A percentile compares a stretch with the other conserved stretches of the same genome.
These are phyloP conservation scores for Pheosia tremula DNA, from an alignment of 2,888 invertebrate species.

Conservation along the genomic window DNA sequence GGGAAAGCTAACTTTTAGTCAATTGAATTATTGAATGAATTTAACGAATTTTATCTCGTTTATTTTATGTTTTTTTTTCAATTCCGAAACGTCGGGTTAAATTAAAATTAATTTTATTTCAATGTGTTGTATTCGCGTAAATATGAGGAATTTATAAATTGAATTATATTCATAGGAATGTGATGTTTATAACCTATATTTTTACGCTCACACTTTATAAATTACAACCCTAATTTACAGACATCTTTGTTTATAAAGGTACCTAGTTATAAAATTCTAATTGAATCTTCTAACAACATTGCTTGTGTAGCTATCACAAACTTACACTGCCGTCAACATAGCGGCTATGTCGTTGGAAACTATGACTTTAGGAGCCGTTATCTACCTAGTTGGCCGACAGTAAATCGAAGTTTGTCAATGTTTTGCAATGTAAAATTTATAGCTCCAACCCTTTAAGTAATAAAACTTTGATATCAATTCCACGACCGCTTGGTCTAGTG, in stretches of 20 bases:
- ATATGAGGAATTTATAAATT: too few species aligned
- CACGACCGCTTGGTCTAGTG: too few species aligned
- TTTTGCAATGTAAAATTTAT: slow-evolving; percentile 3
- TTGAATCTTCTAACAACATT: neutral
- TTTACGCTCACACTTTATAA: neutral
- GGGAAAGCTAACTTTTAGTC: too few species aligned
- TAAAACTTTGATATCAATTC: neutral
- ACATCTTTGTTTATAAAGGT: neutral
- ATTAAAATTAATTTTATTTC: too few species aligned
- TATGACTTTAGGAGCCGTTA: neutral
- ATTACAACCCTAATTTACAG: neutral
- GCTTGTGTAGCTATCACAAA: neutral
- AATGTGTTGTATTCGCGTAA: too few species aligned
- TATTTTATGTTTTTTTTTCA: too few species aligned
- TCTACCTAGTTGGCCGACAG: neutral
- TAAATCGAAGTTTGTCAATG: neutral
- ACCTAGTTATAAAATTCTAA: neutral
- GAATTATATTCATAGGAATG: too few species aligned
- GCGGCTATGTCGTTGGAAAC: neutral
- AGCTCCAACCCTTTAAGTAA: neutral
- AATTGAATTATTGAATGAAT: too few species aligned
- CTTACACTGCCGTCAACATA: too few species aligned
- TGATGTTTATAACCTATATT: neutral
- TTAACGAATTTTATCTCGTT: too few species aligned
- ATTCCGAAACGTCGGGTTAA: too few species aligned